phyloP scores from a whole-genome alignment of 2,888 invertebrate species.

The Bembecia ichneumoniformis region DNA sequence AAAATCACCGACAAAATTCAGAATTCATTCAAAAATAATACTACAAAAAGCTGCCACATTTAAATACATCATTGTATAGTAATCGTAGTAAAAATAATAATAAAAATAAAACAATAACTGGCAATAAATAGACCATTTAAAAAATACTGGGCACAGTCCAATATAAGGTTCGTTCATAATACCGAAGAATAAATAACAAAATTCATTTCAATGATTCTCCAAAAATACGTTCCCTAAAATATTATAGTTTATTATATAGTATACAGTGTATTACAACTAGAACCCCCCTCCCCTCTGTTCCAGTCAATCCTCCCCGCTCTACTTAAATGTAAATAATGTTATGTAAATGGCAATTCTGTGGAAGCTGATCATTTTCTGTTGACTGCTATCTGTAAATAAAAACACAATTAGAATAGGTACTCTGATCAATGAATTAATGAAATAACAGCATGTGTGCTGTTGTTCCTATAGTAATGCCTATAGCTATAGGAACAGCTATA shows the following conservation, averaged over 20 bases:
- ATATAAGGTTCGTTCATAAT: conserved; percentile 26
- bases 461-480: too few relatives aligned
- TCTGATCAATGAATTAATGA: conserved; percentile 5
- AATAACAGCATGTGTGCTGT: conserved; percentile 17
- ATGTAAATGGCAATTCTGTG: conserved; percentile 63
- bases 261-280: conserved; percentile 57
- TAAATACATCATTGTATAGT: conserved; percentile 9
- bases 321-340: conserved; percentile 32
- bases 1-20: conserved; percentile 22
- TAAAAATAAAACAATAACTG: conserved; percentile 8
- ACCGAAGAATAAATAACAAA: conserved; percentile 45
- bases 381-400: too few relatives aligned
- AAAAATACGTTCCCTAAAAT: conserved; percentile 51
- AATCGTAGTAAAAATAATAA: too few relatives aligned
- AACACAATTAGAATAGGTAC: conserved; percentile 22
- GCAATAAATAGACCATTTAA: conserved; percentile 13
- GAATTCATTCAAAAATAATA: conserved; percentile 29
- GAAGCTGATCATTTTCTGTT: conserved; percentile 33
- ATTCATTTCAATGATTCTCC: conserved; percentile 41
- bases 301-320: conserved; percentile 14
- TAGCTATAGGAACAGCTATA: too few relatives aligned
- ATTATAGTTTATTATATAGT: conserved; percentile 39
- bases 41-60: conserved; percentile 29
- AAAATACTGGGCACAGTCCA: conserved; percentile 53
- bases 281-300: conserved; percentile 21